These are phyloP conservation scores for Haliclona indistincta DNA, from an alignment of 37 sponge, comb jelly and placozoan genomes.

Conservation along the genomic window DNA sequence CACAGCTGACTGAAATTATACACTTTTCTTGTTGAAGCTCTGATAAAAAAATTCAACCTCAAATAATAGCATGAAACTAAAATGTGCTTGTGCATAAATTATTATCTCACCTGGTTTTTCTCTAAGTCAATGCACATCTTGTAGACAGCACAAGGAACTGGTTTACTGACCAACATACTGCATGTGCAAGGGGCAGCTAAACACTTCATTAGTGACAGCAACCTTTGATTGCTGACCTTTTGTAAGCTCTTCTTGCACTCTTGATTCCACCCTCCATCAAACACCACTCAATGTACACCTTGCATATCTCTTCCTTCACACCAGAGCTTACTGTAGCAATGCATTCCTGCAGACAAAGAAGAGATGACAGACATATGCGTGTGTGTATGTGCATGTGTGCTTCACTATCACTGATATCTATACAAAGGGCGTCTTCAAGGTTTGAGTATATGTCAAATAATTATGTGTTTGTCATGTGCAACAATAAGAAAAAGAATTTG, in stretches of 20 bases:
- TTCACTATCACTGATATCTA: not conserved
- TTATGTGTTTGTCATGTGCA: no score
- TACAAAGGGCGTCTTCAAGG: not conserved
- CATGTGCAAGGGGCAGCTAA: not conserved
- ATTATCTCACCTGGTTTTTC: constrained; percentile 25
- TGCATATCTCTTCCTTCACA: constrained; percentile 5
- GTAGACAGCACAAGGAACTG: constrained; percentile 45
- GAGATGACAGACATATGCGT: constrained; percentile 1
- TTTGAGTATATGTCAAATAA: not conserved
- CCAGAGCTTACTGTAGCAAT: not conserved
- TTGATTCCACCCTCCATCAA: constrained; percentile 17
- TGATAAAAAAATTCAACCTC: no score
- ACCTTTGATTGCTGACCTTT: constrained; percentile 17
- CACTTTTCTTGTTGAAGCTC: no score
- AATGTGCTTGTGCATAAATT: no score
- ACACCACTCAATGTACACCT: constrained; percentile 59
- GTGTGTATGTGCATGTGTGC: constrained; percentile 29
- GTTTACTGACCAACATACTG: constrained; percentile 11
- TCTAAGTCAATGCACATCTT: constrained; percentile 52
- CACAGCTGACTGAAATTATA: not conserved
- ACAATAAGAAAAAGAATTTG: no score
- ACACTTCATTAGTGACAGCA: not conserved
- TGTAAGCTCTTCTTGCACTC: constrained; percentile 37
- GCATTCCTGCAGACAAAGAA: constrained; percentile 19
- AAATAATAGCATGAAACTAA: no score